Conservation (phyloP, 2,888 invertebrate genomes). For the Scaptodrosophila latifasciaeformis region DNA sequence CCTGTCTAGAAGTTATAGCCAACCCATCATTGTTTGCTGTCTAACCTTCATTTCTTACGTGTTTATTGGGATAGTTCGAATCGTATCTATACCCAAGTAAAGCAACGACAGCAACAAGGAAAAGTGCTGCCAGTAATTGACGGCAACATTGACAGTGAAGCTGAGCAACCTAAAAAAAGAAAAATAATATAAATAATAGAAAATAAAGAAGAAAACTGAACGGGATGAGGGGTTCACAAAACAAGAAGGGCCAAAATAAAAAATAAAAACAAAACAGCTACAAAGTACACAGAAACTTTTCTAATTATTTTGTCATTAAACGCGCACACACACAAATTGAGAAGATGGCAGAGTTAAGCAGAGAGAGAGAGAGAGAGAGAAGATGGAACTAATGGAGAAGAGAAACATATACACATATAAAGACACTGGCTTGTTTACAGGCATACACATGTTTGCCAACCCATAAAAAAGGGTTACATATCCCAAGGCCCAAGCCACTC, state of each 20-base stretch:
- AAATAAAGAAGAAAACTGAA: no score
- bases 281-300: slow-evolving; percentile 73
- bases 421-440: slow-evolving; percentile 43
- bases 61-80: slow-evolving; percentile 50
- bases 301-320: slow-evolving; percentile 75
- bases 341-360: slow-evolving; percentile 1
- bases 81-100: slow-evolving; percentile 21
- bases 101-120: slow-evolving; percentile 1
- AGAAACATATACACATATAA: slow-evolving; percentile 8
- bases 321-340: slow-evolving; percentile 46
- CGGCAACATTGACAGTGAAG: slow-evolving; percentile 26
- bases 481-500: slow-evolving; percentile 48
- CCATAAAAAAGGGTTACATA: slow-evolving; percentile 68
- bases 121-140: slow-evolving; percentile 45
- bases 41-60: background rate
- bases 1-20: slow-evolving; percentile 48
- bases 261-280: slow-evolving; percentile 44
- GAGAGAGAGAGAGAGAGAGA: no score
- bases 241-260: slow-evolving; percentile 15
- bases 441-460: slow-evolving; percentile 62
- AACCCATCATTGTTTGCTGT: background rate
- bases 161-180: slow-evolving; percentile 10
- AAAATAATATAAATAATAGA: no score
- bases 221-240: no score
- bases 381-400: no score